Evolutionary conservation across 2,888 invertebrate species (phyloP).

Genomic region (Adelphocoris suturalis): DNA sequence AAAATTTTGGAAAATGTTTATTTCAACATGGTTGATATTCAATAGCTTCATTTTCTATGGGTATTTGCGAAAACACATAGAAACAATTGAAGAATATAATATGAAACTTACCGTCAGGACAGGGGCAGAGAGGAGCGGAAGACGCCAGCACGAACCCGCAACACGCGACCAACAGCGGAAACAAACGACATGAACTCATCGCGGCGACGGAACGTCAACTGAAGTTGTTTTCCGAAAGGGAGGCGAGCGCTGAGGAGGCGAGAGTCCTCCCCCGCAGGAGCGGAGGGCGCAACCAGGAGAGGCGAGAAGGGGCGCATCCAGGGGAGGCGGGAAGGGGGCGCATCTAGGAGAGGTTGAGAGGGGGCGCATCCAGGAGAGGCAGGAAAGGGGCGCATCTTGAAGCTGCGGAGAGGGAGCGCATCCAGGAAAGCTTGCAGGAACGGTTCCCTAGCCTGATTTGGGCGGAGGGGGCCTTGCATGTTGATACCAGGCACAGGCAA

Average conservation of each 20-base stretch:
- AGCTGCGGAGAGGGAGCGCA: too few relatives aligned
- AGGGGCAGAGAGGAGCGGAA: constrained; percentile 54
- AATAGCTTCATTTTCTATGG: too few relatives aligned
- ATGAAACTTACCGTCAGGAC: constrained; percentile 37
- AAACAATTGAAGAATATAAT: too few relatives aligned
- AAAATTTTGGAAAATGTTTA: too few relatives aligned
- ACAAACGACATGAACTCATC: constrained; percentile 44
- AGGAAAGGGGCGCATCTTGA: neutral
- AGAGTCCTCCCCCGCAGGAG: neutral
- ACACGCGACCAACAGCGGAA: constrained; percentile 35
- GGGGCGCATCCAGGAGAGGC: neutral
- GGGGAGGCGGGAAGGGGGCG: too few relatives aligned
- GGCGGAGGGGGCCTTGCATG: neutral
- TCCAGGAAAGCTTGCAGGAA: neutral
- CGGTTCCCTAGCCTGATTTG: constrained; percentile 2
- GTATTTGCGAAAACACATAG: too few relatives aligned
- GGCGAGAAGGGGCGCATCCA: too few relatives aligned
- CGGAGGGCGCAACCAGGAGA: neutral
- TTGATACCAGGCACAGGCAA: too few relatives aligned
- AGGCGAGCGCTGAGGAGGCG: constrained; percentile 4
- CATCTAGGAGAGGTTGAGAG: too few relatives aligned
- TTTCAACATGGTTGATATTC: too few relatives aligned
- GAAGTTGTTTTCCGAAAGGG: neutral
- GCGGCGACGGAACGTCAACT: constrained; percentile 44
- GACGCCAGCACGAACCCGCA: constrained; percentile 44